Evolutionary conservation across 1,140 invertebrate genomes (phyloP), one percentile per base, ranked within the genome.

Genomic region (Macrobrachium nipponense): DNA sequence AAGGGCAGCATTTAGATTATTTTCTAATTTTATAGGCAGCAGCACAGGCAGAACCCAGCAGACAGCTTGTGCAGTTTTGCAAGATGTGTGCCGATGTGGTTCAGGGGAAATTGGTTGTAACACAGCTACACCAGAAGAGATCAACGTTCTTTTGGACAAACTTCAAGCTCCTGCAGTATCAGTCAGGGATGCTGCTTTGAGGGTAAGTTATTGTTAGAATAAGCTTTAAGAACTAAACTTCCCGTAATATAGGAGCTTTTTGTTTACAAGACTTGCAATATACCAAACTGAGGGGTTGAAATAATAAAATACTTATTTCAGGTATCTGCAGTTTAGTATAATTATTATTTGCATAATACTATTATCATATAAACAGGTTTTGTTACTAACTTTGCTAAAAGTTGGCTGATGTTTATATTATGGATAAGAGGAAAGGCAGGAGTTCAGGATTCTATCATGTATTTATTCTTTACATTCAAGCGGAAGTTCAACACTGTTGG

Each of bases 151-250:
- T 81, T 92, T 97, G n/a, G 92, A 93, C 61, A 95, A 95, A 2
- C 90, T 98, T 72, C 95, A 96, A 91, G 95, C 93, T 91, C 93
- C 94, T 15, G 90, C 92, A 18, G 91, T 93, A 87, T 93, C 94
- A n/a, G 94, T 97, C 0, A 93, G 97, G 89, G 96, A 98, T 91
- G 94, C 96, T 0, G 94, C 95, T 0, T 91, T 98, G 18, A 93
- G 96, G 89, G 93, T 89, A 72, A 83, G 93, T 98, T 51, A 95
- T 15, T 51, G n/a, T 82, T 3, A n/a, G 27, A 70, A 27, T 36
- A 36, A 36, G 4, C 4, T 36, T 36, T 36, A 36, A 36, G 27
- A 36, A 36, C 27, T 36, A 36, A 36, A 36, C 27, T 36, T 36
- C 11, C 20, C 0, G 18, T 27, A 70, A 20, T 27, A 23, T 20